Base-by-base conservation (phyloP, 64 coral and sea anemone species). In the Platygyra sinensis region DNA sequence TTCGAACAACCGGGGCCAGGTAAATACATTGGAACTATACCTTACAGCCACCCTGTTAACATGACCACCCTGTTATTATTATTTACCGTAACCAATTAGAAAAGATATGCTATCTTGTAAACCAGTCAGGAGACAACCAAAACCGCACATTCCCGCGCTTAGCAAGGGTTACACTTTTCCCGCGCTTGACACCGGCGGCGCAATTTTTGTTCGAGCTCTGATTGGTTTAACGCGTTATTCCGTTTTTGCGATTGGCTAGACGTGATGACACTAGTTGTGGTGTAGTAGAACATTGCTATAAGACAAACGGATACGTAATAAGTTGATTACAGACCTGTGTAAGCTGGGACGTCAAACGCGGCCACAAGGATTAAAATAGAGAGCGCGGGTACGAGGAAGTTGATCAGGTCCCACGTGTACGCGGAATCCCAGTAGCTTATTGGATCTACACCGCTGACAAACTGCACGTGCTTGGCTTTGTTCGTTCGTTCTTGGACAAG, bases 381-480 rank as follows among this genome's bases (percentile, higher is more conserved):
- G 30, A 95, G 79, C 50, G 87, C 38, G 27, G 94, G 97, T 22
- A 99, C 17, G 28, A 95, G 61, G 39, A 93, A 99, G 65, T 99
- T 99, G 64, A 99, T 96, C 19, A 99, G 39, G 51, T 99, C 97
- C 97, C 97, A 99, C 0, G 84, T 52, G 73, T 88, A 99, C 6
- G 97, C 91, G 9, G 97, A 95, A 9, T 89, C 91, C 97, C 97
- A 99, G 91, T 99, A 99, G 30, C 97, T 96, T 11, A 99, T 20
- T 28, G 97, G 97, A 77, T 95, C 94, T 0, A 99, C 94, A 86
- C 97, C 97, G 67, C 94, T 96, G 71, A 99, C 97, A 46, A 99
- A 96, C 74, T 99, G 97, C 24, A 99, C 97, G 52, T 99, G 97
- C 72, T 99, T 99, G 19, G 97, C 94, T 64, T 95, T 95, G 88